Evolutionary conservation across 2,113 vertebrate species (phyloP), one percentile per base, ranked within the genome.

Genomic region (Maccullochella peelii): DNA sequence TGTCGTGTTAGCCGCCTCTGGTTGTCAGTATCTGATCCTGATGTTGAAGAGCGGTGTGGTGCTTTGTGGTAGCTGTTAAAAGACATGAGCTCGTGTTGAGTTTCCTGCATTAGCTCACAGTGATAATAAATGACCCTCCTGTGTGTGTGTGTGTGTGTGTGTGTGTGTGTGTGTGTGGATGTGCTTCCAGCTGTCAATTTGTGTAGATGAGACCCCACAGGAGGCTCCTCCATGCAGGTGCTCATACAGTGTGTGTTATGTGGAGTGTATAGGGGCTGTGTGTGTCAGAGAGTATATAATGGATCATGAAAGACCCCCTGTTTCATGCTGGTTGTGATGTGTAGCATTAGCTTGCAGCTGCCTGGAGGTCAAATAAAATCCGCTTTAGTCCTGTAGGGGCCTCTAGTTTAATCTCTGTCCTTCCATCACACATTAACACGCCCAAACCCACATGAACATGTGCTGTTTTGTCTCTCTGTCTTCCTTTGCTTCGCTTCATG

Each of bases 401-500:
- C 52, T 69, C 21, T 52, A 20, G 76, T 87, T 79, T 27, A 63
- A 78, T 79, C 73, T 36, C 16, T 25, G 52, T 55, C 70, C 82
- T 67, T 58, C 87, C 83, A 21, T 71, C 23, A 79, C 73, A 38
- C 79, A 84, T 72, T 74, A 86, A 87, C 88, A 58, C 83, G 74
- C 65, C 47, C 76, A 10, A 47, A 59, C 84, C 82, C 89, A 79
- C 83, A 70, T 94, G 92, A 95, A 93, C 86, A 73, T 94, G 89
- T 93, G 86, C 84, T 94, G 91, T 95, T 94, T 94, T 95, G 90
- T 96, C 94, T 94, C 67, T 90, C 89, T 94, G 90, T 94, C 87
- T 91, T 89, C 86, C 90, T 92, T 66, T 95, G 97, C 97, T 97
- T 95, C 94, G 77, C 95, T 96, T 96, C 96, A 95, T 94, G 93